Evolutionary conservation across 2,113 vertebrate species (phyloP).

Genomic region (Oceanodroma tethys): DNA sequence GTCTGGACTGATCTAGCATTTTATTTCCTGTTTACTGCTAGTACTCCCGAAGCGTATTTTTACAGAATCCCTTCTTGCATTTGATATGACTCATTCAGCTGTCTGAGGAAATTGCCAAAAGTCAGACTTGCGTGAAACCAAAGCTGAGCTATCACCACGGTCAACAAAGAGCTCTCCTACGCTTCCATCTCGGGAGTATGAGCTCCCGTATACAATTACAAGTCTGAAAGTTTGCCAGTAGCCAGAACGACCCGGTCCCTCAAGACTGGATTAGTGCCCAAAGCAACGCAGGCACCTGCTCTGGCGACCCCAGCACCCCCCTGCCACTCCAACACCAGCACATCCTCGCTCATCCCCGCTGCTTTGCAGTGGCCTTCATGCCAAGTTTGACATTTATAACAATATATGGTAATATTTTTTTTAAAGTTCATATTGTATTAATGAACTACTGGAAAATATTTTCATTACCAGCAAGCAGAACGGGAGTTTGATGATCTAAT

Average conservation of each 20-base stretch:
- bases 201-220: neutral
- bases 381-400: rapidly evolving
- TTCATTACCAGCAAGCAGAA: neutral
- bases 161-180: rapidly evolving
- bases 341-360: rapidly evolving
- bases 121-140: rapidly evolving
- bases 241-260: rapidly evolving
- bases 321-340: rapidly evolving
- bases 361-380: rapidly evolving
- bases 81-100: rapidly evolving
- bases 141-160: rapidly evolving
- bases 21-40: neutral
- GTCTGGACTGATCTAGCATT: rapidly evolving
- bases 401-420: neutral
- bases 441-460: neutral
- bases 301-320: rapidly evolving
- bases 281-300: rapidly evolving
- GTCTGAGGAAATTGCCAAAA: rapidly evolving
- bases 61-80: rapidly evolving
- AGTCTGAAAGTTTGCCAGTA: rapidly evolving
- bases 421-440: neutral
- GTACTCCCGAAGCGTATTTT: rapidly evolving
- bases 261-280: rapidly evolving
- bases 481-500: neutral
- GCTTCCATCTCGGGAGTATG: rapidly evolving